phyloP scores from a whole-genome alignment of 2,113 vertebrate genomes.

The Leptobrachium leishanense region DNA sequence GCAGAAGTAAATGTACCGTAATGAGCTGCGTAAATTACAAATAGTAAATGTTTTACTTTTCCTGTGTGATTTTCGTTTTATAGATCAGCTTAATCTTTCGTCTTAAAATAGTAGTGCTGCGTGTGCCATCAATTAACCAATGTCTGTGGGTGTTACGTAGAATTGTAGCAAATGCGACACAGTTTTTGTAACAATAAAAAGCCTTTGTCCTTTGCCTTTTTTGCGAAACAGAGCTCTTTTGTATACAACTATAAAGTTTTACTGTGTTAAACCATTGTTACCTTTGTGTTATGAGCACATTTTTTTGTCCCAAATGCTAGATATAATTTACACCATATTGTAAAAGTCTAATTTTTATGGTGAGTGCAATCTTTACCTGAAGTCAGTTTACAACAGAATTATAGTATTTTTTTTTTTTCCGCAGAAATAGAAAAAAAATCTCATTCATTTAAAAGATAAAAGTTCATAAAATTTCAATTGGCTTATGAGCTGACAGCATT shows the following conservation, averaged over 20 bases:
- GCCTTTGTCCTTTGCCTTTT: conserved; percentile 31
- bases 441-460: conserved; percentile 63
- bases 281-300: not conserved
- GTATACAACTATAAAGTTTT: conserved; percentile 23
- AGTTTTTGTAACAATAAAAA: conserved; percentile 10
- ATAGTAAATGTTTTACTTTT: conserved; percentile 28
- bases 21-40: not conserved
- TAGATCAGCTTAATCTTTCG: not conserved
- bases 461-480: conserved; percentile 61
- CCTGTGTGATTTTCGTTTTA: conserved; percentile 3
- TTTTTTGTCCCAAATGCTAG: not conserved
- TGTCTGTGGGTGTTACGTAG: conserved; percentile 12
- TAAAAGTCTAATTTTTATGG: not conserved
- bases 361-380: conserved; percentile 6
- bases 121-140: not conserved
- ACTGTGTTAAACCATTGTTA: conserved; percentile 20
- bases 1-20: conserved; percentile 12
- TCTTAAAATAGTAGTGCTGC: not conserved
- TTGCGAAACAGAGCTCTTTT: conserved; percentile 33
- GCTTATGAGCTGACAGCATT: conserved; percentile 66
- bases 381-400: not conserved
- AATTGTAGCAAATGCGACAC: conserved; percentile 9
- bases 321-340: not conserved
- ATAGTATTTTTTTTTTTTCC: conserved; percentile 20
- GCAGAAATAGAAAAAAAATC: conserved; percentile 54